These are phyloP conservation scores for Antennarius striatus DNA, from an alignment of 2,113 vertebrate genomes.

Conservation along the genomic window DNA sequence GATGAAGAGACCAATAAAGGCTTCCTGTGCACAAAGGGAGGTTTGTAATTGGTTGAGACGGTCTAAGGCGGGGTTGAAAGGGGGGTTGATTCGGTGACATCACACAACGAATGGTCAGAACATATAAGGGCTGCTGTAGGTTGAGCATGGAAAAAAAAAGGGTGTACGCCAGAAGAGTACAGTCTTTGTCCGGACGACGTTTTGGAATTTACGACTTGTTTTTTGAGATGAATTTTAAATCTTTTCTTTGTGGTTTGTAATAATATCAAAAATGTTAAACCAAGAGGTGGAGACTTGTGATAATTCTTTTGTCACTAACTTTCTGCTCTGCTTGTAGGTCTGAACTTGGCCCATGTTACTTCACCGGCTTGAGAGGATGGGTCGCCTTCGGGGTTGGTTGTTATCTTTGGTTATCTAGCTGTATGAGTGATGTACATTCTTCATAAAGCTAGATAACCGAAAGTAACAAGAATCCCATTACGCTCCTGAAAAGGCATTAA, in stretches of 20 bases:
- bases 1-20: constrained; percentile 47
- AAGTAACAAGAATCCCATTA: constrained; percentile 99
- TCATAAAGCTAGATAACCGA: constrained; percentile 93
- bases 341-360: constrained; percentile 37
- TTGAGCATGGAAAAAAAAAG: constrained; percentile 23
- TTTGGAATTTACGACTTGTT: not conserved
- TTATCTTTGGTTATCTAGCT: constrained; percentile 99
- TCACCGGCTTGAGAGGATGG: constrained; percentile 71
- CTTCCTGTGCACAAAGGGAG: constrained; percentile 24
- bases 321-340: constrained; percentile 67
- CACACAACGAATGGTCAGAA: constrained; percentile 47
- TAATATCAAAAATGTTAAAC: not conserved
- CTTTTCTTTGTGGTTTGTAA: not conserved
- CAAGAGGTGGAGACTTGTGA: not conserved
- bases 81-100: constrained; percentile 24
- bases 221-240: not conserved
- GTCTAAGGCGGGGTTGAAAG: constrained; percentile 41
- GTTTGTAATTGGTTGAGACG: constrained; percentile 47
- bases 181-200: constrained; percentile 15
- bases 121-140: constrained; percentile 38
- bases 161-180: constrained; percentile 11
- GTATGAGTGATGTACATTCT: constrained; percentile 96
- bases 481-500: constrained; percentile 79
- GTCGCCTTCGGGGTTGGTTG: constrained; percentile 84
- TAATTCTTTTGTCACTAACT: constrained; percentile 26